These are phyloP conservation scores for Drosophila nebulosa DNA, from an alignment of 1,140 invertebrate species.

Conservation along the genomic window DNA sequence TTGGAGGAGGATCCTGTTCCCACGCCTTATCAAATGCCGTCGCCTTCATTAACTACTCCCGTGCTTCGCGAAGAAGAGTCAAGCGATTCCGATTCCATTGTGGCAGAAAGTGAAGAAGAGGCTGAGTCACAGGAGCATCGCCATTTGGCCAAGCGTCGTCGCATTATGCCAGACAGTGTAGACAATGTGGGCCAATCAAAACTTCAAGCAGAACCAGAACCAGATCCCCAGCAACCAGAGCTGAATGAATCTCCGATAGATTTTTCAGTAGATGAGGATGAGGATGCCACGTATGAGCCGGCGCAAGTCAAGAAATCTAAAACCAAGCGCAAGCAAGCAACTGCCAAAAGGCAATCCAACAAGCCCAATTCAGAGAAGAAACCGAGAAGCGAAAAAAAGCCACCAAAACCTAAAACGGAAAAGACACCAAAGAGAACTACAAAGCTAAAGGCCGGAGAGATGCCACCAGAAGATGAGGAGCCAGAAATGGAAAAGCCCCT, in stretches of 20 bases:
- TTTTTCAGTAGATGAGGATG: conserved; percentile 61
- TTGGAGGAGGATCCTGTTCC: neutral
- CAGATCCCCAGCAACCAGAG: neutral
- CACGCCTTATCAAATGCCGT: neutral
- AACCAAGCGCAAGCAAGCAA: conserved; percentile 42
- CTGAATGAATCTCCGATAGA: conserved; percentile 22
- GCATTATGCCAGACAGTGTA: conserved; percentile 23
- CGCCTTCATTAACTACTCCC: neutral
- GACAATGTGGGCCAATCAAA: neutral
- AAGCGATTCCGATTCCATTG: conserved; percentile 69
- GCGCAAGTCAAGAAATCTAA: conserved; percentile 19
- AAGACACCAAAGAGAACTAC: conserved; percentile 13
- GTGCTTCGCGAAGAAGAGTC: neutral
- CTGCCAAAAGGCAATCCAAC: conserved; percentile 31
- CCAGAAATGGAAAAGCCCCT: conserved; percentile 44
- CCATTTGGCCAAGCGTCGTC: conserved; percentile 64
- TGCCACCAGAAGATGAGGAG: neutral
- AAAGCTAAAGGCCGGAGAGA: neutral
- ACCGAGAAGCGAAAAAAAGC: conserved; percentile 32
- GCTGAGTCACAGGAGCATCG: conserved; percentile 52
- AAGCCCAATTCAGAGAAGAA: conserved; percentile 41
- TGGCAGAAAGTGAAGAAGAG: conserved; percentile 75
- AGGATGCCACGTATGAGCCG: conserved; percentile 55
- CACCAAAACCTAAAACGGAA: conserved; percentile 1
- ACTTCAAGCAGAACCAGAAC: neutral